These are phyloP conservation scores for Heliconius erato DNA, from an alignment of 2,888 invertebrate genomes.

Conservation along the genomic window DNA sequence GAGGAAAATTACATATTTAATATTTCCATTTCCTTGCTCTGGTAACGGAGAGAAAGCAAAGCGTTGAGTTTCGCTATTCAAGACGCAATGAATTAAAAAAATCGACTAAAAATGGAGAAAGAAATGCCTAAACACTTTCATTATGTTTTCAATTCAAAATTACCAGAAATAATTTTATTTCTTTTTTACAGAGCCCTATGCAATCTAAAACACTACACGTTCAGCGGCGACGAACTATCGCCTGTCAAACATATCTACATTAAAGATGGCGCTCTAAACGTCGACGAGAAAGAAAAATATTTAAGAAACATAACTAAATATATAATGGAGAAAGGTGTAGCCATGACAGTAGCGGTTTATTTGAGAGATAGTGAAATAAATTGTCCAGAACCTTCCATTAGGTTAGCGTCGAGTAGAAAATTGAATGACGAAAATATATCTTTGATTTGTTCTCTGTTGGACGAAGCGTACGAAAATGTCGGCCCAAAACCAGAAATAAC, in stretches of 20 bases:
- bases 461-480: slow-evolving; percentile 72
- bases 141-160: neutral
- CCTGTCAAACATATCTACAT: slow-evolving; percentile 92
- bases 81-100: too few species aligned
- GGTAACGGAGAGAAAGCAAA: too few species aligned
- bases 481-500: slow-evolving; percentile 12
- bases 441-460: slow-evolving; percentile 68
- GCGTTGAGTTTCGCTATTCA: too few species aligned
- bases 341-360: slow-evolving; percentile 89
- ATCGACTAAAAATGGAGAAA: too few species aligned
- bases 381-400: slow-evolving; percentile 89
- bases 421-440: slow-evolving; percentile 88
- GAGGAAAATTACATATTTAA: too few species aligned
- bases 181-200: slow-evolving; percentile 70
- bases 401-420: slow-evolving; percentile 89
- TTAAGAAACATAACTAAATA: slow-evolving; percentile 88
- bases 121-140: too few species aligned
- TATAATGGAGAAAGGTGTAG: slow-evolving; percentile 89
- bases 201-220: slow-evolving; percentile 76
- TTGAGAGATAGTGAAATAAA: slow-evolving; percentile 88
- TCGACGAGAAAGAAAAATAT: slow-evolving; percentile 80
- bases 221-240: slow-evolving; percentile 87
- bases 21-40: too few species aligned
- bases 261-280: slow-evolving; percentile 77
- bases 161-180: neutral